Conservation (phyloP, 2,113 vertebrate genomes). For the Corythornis madagascariensis region DNA sequence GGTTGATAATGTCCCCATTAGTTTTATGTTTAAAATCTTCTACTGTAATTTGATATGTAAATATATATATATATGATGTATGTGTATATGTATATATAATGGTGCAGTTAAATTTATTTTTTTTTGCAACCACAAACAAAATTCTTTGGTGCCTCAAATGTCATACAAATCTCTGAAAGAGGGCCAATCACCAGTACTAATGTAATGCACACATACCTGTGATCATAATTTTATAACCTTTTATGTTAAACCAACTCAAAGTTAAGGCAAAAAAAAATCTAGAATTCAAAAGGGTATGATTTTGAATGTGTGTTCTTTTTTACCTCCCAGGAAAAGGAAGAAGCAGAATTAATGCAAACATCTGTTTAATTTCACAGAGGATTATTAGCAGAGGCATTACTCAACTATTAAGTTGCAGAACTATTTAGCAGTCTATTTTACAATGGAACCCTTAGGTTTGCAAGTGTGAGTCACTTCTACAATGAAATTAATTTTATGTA, state of each 20-base stretch:
- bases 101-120: background rate
- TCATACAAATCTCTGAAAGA: background rate
- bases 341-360: background rate
- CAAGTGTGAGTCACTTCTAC: background rate
- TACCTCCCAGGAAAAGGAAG: background rate
- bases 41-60: constrained; percentile 7
- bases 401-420: background rate
- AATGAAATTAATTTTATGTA: background rate
- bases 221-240: constrained; percentile 66
- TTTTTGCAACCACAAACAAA: constrained; percentile 31
- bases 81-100: background rate
- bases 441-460: background rate
- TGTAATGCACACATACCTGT: constrained; percentile 50
- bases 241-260: background rate
- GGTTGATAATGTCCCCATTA: background rate
- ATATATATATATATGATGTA: background rate
- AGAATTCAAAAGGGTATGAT: background rate
- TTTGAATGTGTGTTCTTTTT: background rate
- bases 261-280: constrained; percentile 17
- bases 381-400: constrained; percentile 26
- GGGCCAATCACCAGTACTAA: background rate
- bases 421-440: background rate
- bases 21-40: background rate
- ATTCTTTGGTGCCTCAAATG: constrained; percentile 53
- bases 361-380: constrained; percentile 9